Conservation (phyloP, 2,797 vertebrate genomes). For the Sebastes itinus region DNA sequence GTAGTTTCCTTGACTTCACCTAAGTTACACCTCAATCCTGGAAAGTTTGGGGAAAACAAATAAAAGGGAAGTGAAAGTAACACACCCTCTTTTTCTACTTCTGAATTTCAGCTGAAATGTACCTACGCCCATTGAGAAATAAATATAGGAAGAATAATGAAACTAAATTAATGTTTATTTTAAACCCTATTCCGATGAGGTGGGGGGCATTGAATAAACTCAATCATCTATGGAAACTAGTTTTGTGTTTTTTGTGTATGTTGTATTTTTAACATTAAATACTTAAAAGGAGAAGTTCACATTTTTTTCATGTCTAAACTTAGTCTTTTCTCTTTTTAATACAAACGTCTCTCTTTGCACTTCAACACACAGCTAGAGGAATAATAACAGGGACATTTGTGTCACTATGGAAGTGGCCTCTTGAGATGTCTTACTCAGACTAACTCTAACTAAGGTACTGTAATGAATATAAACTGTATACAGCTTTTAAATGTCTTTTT, state of each 20-base stretch:
- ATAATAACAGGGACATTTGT: neutral
- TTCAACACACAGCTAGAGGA: neutral
- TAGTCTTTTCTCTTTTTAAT: neutral
- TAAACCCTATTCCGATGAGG: neutral
- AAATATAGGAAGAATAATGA: neutral
- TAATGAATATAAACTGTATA: neutral
- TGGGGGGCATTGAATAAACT: neutral
- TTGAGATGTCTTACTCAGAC: neutral
- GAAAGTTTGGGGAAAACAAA: neutral
- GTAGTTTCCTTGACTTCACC: neutral
- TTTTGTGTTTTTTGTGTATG: neutral
- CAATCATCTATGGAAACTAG: neutral
- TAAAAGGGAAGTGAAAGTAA: slow-evolving; percentile 27
- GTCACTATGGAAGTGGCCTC: neutral
- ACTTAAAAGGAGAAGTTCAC: neutral
- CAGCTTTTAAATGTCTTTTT: neutral
- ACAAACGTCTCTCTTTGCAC: neutral
- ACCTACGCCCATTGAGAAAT: neutral
- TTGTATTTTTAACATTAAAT: neutral
- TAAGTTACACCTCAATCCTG: neutral
- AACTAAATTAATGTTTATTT: neutral
- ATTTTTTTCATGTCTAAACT: neutral
- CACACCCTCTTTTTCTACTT: neutral
- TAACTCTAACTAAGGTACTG: neutral
- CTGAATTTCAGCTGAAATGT: neutral